Conservation (phyloP, 2,113 vertebrate species). For the Platysteira castanea region DNA sequence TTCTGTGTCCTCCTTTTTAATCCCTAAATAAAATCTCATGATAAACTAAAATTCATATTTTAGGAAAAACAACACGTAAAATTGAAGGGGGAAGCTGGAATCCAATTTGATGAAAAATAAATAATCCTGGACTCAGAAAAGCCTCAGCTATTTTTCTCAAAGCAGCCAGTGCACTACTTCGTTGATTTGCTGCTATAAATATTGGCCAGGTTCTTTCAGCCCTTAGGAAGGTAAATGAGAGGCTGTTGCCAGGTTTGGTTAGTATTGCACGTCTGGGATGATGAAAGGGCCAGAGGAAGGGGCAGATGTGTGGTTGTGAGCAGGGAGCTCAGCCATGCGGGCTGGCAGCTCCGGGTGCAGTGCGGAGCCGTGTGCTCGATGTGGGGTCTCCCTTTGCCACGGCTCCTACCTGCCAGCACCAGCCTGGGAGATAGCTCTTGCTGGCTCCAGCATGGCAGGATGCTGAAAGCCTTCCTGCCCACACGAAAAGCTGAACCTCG, state of each 20-base stretch:
- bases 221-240: conserved; percentile 7
- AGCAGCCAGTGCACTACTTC: background rate
- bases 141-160: conserved; percentile 21
- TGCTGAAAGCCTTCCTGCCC: background rate
- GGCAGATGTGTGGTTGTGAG: background rate
- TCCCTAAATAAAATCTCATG: background rate
- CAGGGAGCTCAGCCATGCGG: background rate
- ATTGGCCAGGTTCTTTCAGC: conserved; percentile 9
- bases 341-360: background rate
- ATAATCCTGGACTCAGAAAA: background rate
- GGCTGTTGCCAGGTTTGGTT: background rate
- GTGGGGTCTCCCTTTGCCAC: background rate
- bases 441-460: background rate
- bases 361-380: background rate
- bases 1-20: background rate
- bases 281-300: background rate
- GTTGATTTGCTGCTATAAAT: conserved; percentile 18
- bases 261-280: background rate
- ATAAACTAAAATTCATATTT: background rate
- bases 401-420: background rate
- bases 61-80: background rate
- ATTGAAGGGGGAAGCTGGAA: background rate
- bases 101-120: background rate
- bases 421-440: background rate
- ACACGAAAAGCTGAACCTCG: accelerated